Percentiles rank a stretch among this genome's conserved stretches.
Conservation (phyloP, 2,888 invertebrate species). For the Exocentrus adspersus region DNA sequence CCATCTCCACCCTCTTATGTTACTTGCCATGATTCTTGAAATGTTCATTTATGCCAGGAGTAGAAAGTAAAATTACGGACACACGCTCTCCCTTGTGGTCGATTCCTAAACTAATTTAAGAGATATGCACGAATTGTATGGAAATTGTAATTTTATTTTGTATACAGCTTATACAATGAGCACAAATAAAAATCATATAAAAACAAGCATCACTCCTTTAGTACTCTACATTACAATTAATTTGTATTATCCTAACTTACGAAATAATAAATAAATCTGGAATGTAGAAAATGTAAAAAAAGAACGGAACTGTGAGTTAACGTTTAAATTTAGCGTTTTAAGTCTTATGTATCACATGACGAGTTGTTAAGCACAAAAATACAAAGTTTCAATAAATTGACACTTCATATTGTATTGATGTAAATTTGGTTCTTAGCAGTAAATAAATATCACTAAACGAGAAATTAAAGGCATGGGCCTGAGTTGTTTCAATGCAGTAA, state of each 20-base stretch:
- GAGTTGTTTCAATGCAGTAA: constrained; percentile 26
- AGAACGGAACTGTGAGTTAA: neutral
- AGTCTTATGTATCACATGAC: constrained; percentile 43
- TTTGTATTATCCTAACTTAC: neutral
- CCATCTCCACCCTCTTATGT: no score
- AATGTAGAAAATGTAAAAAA: constrained; percentile 29
- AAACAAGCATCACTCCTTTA: constrained; percentile 6
- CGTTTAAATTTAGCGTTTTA: constrained; percentile 26
- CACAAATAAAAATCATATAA: constrained; percentile 22
- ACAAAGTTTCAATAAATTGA: constrained; percentile 17
- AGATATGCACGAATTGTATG: neutral
- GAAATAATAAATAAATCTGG: constrained; percentile 29
- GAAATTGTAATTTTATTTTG: constrained; percentile 22
- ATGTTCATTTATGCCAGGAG: no score
- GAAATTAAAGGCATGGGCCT: constrained; percentile 33
- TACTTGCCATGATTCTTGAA: no score
- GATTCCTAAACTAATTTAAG: no score
- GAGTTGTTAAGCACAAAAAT: constrained; percentile 28
- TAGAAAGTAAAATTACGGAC: no score
- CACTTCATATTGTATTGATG: constrained; percentile 11
- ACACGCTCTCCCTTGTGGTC: no score
- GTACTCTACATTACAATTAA: constrained; percentile 9
- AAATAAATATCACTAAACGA: constrained; percentile 30
- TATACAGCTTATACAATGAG: constrained; percentile 26
- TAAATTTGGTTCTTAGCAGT: constrained; percentile 25